phyloP scores from a whole-genome alignment of 2,797 vertebrate genomes.

The Malacoraja senta region DNA sequence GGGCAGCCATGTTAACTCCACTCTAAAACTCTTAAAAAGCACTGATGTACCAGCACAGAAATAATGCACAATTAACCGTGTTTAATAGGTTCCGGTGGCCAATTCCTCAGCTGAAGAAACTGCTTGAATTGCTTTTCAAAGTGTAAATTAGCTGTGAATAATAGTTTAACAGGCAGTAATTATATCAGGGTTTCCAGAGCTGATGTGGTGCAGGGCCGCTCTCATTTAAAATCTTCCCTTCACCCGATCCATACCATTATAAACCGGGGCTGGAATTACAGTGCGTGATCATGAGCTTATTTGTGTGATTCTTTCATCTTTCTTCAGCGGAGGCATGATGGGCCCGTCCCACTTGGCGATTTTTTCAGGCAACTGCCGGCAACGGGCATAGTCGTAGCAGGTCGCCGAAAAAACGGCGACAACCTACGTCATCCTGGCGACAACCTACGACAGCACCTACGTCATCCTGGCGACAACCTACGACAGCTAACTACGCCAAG shows the following conservation, averaged over 20 bases:
- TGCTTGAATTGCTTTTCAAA: constrained; percentile 18
- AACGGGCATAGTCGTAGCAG: too few species aligned
- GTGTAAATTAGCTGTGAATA: constrained; percentile 22
- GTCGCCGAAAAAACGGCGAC: too few species aligned
- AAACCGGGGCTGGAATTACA: background rate
- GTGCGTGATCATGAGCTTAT: background rate
- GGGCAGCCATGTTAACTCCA: background rate
- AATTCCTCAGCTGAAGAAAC: constrained; percentile 4
- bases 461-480: too few species aligned
- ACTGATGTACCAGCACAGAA: background rate
- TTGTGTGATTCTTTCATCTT: background rate
- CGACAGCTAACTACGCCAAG: too few species aligned
- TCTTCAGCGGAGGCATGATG: background rate
- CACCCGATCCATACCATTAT: background rate
- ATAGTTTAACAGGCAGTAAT: constrained; percentile 1
- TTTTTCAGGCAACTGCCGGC: too few species aligned
- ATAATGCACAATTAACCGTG: constrained; percentile 22
- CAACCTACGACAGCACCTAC: too few species aligned
- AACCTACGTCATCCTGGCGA: too few species aligned
- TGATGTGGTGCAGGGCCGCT: background rate
- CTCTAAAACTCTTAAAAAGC: background rate
- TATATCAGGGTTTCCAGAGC: background rate
- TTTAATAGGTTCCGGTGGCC: background rate
- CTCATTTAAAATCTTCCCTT: constrained; percentile 1
- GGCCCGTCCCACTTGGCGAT: too few species aligned